Percentiles rank a stretch among this genome's conserved stretches.
phyloP scores from a whole-genome alignment of 2,113 vertebrate genomes.

The Tychaedon coryphoeus region DNA sequence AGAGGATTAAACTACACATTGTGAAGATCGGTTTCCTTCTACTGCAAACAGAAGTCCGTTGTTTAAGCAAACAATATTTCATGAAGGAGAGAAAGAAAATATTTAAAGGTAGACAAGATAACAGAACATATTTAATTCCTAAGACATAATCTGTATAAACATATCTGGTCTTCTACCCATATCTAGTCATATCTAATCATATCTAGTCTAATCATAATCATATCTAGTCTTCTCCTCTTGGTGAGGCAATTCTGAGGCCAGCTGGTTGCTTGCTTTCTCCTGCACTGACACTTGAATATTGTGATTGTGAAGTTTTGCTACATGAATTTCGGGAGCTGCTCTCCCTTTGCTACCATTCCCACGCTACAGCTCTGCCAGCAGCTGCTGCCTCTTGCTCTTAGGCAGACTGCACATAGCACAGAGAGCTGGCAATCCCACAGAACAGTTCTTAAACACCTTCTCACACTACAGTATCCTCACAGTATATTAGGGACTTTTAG shows the following conservation, averaged over 20 bases:
- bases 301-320: not conserved
- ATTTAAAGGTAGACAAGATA: not conserved
- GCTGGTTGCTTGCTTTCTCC: not conserved
- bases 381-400: not conserved
- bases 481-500: not conserved
- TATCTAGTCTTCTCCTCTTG: not conserved
- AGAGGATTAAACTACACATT: not conserved
- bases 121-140: not conserved
- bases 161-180: too few relatives aligned
- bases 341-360: not conserved
- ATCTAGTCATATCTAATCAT: too few relatives aligned
- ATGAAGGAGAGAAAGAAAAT: not conserved
- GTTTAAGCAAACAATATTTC: not conserved
- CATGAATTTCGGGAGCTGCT: not conserved
- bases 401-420: not conserved
- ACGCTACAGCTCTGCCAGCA: fast-evolving
- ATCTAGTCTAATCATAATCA: too few relatives aligned
- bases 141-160: not conserved
- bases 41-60: not conserved
- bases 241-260: not conserved
- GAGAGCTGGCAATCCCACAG: not conserved
- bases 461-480: not conserved
- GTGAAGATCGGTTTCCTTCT: not conserved
- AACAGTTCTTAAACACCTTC: not conserved
- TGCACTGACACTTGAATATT: not conserved